Base-by-base conservation (phyloP, 2,113 vertebrate genomes). In the Dipodomys merriami region DNA sequence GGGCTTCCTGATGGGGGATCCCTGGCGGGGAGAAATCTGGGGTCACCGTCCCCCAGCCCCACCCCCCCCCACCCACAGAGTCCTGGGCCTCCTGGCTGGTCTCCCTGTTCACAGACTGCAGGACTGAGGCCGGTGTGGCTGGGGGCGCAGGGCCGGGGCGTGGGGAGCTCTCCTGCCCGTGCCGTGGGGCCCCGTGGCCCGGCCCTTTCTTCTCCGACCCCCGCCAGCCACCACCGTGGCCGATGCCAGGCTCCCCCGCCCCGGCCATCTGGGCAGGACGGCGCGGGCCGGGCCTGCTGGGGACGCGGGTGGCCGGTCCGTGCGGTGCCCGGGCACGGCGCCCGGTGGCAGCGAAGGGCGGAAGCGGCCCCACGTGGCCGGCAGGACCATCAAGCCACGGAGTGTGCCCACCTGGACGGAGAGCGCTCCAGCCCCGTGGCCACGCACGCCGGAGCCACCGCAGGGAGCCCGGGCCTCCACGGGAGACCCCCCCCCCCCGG, bases 251-350 rank as follows among this genome's bases (percentile, higher is more conserved):
- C 82, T 86, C 87, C 91, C 84, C 76, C 30, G 69, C 85, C 86
- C 74, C 27, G 68, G 93, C 97, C 97, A 97, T 97, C 97, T 97
- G 97, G 91, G 95, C 68, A 86, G 86, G 84, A 86, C 64, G 78
- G 53, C 79, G 78, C 82, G 92, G 94, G 95, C 95, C 83, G 86
- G 35, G 79, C 27, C 18, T 6, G 10, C 88, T 46, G 20, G 77
- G 64, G 81, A 60, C 82, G 35, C 46, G 7, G 95, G 86, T 81
- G 92, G 94, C 93, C 86, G 89, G 80, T 84, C 86, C 89, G 35
- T 39, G 35, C 35, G 35, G 35, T 39, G 35, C 35, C 35, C 12
- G 49, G 49, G 49, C 49, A 53, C 49, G 2, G 49, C 49, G 49
- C 49, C 49, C 49, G 12, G 49, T 8, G 49, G 49, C 8, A 53